A percentile compares a stretch with the other conserved stretches of the same genome.
Conservation (phyloP, 2,888 invertebrate species). For the Hirtodrosophila confusa region DNA sequence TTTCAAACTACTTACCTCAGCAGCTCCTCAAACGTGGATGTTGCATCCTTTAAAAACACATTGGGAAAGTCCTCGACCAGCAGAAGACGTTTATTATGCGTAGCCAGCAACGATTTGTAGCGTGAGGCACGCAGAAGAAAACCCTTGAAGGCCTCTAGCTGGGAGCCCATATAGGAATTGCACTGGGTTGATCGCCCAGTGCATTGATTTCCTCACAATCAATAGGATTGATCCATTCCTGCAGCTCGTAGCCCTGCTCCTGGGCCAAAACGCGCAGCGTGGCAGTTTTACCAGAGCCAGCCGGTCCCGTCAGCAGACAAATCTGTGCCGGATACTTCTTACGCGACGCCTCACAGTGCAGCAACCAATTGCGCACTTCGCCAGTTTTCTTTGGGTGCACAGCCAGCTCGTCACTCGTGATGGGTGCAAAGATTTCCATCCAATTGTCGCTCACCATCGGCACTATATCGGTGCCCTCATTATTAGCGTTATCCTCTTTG, state of each 20-base stretch:
- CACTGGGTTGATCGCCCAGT: conserved; percentile 70
- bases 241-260: conserved; percentile 85
- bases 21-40: conserved; percentile 87
- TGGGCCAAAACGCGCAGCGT: conserved; percentile 88
- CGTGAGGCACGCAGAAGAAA: conserved; percentile 92
- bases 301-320: conserved; percentile 91
- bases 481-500: not conserved
- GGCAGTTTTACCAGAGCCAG: conserved; percentile 93
- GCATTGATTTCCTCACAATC: conserved; percentile 87
- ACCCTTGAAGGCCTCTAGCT: conserved; percentile 89
- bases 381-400: conserved; percentile 90
- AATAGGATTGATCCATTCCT: conserved; percentile 93
- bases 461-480: not conserved
- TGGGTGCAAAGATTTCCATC: conserved; percentile 87
- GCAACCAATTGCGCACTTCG: conserved; percentile 90
- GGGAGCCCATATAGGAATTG: conserved; percentile 84
- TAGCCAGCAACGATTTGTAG: conserved; percentile 85
- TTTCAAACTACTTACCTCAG: conserved; percentile 86
- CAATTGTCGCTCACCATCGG: conserved; percentile 84
- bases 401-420: conserved; percentile 87
- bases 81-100: conserved; percentile 86
- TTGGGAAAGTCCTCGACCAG: conserved; percentile 94
- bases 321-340: conserved; percentile 84
- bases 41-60: conserved; percentile 88
- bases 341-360: conserved; percentile 64